Evolutionary conservation across 1,140 invertebrate species (phyloP), one percentile per base, ranked within the genome.

Genomic region (Drosophila arizonae): DNA sequence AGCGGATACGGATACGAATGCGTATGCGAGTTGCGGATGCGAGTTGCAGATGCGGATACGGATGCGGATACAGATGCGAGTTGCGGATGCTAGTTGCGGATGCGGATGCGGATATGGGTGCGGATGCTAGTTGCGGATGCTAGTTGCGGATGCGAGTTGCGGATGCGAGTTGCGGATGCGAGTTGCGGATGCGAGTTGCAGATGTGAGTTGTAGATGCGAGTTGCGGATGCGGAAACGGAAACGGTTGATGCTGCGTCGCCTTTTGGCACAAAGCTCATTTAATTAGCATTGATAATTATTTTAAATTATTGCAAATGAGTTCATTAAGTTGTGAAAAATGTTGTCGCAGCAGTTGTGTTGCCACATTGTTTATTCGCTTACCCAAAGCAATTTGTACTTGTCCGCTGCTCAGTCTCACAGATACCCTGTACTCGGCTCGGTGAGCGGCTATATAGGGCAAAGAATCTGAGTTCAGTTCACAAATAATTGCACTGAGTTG

Each of bases 231-330:
- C 28, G 52, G 6, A 68, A 33, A 17, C 33, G 56, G 46, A 62
- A 36, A 11, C 9, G 62, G 63, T 21, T 51, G 41, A 28, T 41
- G 57, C 11, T 39, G 46, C 11, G 50, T 33, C 64, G 68, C 61
- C 52, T 64, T 48, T 24, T 75, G 52, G 52, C 43, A 65, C 57
- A 65, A 54, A 62, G 50, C 84, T 79, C 79, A 88, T 87, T 84
- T 84, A 87, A 87, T 87, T 87, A 87, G 84, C 84, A 87, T 87
- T 88, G 76, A 84, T 79, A 87, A 87, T 87, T 87, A 87, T 87
- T 88, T 87, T 87, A 84, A 87, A 87, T 87, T 88, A 87, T 87
- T 84, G 88, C 72, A 84, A 84, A 87, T 87, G 82, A 77, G 76
- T 87, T 88, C 73, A 88, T 88, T 84, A 88, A 88, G 84, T 84